Base-by-base conservation (phyloP, 2,113 vertebrate genomes). In the Urocynchramus pylzowi region DNA sequence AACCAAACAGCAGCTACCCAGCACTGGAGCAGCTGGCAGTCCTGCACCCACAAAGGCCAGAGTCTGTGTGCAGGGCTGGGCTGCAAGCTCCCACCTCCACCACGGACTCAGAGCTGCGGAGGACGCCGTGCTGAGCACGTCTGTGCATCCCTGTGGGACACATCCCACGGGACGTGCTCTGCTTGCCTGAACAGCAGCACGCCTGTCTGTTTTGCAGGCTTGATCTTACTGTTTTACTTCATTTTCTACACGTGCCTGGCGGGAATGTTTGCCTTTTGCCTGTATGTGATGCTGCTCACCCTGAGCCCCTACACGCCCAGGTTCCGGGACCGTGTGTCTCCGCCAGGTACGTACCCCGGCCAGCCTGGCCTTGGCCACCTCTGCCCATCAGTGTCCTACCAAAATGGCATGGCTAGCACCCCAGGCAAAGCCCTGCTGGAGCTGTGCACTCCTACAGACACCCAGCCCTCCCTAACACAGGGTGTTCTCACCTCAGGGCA, bases 221-320 rank as follows among this genome's bases (percentile, higher is more conserved):
- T 99, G 96, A 99, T 99, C 95, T 97, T 99, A 63, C 97, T 99
- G 83, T 99, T 99, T 98, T 99, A 99, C 89, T 97, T 99, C 76
- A 60, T 98, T 77, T 98, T 99, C 96, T 99, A 99, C 95, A 84
- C 92, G 7, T 99, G 99, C 95, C 98, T 99, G 95, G 99, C 99
- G 16, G 99, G 99, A 93, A 99, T 99, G 98, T 99, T 99, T 97
- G 98, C 98, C 21, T 98, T 99, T 65, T 99, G 99, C 96, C 91
- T 99, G 96, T 99, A 99, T 64, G 98, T 98, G 82, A 98, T 99
- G 96, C 98, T 99, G 97, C 98, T 99, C 97, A 99, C 99, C 8
- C 98, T 99, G 97, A 99, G 98, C 94, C 99, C 99, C 79, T 99
- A 99, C 92, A 97, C 98, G 7, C 99, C 99, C 3, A 98, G 97